Evolutionary conservation across 2,888 invertebrate species (phyloP).

Genomic region (Stenchaetothrips biformis): DNA sequence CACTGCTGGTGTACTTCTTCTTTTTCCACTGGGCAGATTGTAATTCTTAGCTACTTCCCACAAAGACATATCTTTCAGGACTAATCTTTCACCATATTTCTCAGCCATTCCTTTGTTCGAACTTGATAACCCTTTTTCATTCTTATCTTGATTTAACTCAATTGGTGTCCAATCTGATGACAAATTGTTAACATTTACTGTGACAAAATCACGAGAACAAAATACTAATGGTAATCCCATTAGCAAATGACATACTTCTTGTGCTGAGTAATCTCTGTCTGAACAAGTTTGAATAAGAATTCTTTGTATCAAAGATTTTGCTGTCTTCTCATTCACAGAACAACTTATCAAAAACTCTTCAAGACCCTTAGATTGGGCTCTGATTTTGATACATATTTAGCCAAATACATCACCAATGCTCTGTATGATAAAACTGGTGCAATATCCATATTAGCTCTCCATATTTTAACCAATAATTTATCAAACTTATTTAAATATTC

Average conservation of each 20-base stretch:
- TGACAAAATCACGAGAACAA: constrained; percentile 9
- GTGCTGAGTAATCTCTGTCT: constrained; percentile 34
- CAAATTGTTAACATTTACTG: background rate
- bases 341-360: background rate
- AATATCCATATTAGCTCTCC: constrained; percentile 34
- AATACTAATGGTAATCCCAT: constrained; percentile 27
- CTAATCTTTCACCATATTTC: background rate
- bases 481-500: constrained; percentile 28
- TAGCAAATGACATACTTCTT: constrained; percentile 33
- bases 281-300: constrained; percentile 31
- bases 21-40: background rate
- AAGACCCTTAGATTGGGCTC: constrained; percentile 20
- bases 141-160: background rate
- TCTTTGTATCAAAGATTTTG: constrained; percentile 29
- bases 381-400: constrained; percentile 33
- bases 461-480: constrained; percentile 29
- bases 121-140: background rate
- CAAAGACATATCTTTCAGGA: background rate
- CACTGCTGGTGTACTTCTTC: background rate
- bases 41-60: background rate
- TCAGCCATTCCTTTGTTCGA: background rate
- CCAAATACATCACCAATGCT: constrained; percentile 32
- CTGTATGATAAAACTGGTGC: constrained; percentile 13
- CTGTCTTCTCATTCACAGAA: background rate
- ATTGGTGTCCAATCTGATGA: background rate